phyloP scores from a whole-genome alignment of 2,113 vertebrate genomes.

The Cynopterus brachyotis region DNA sequence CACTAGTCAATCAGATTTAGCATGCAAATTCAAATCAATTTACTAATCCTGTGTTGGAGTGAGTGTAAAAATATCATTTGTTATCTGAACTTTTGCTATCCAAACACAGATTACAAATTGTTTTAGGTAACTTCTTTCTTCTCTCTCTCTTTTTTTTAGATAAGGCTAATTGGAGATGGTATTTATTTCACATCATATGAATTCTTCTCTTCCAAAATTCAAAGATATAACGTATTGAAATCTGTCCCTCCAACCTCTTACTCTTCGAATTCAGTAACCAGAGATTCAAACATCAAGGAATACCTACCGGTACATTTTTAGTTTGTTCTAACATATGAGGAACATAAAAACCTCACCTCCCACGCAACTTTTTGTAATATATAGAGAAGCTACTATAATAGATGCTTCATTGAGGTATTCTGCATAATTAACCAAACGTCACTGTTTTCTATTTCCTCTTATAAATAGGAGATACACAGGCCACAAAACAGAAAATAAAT shows the following conservation, averaged over 20 bases:
- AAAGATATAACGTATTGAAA: not conserved
- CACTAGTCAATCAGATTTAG: slow-evolving; percentile 14
- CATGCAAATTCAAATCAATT: slow-evolving; percentile 39
- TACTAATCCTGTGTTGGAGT: not conserved
- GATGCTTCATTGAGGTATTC: not conserved
- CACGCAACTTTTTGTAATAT: not conserved
- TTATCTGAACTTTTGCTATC: not conserved
- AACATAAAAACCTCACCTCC: slow-evolving; percentile 46
- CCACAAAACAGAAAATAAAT: not conserved
- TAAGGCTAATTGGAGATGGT: slow-evolving; percentile 4
- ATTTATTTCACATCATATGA: not conserved
- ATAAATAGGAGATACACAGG: not conserved
- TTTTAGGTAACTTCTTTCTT: not conserved
- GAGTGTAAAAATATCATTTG: not conserved
- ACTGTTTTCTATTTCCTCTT: slow-evolving; percentile 35
- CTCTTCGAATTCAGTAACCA: slow-evolving; percentile 16
- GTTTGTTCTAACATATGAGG: not conserved
- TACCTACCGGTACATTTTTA: not conserved
- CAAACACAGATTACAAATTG: slow-evolving; percentile 1
- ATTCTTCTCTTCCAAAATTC: slow-evolving; percentile 1
- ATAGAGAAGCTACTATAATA: not conserved
- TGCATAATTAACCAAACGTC: slow-evolving; percentile 40
- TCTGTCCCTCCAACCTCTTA: not conserved
- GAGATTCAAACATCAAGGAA: slow-evolving; percentile 32
- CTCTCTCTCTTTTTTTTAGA: not conserved